Percentiles rank a stretch among this genome's conserved stretches.
These are phyloP conservation scores for Tylochromis polylepis DNA, from an alignment of 2,113 vertebrate genomes.

Conservation along the genomic window DNA sequence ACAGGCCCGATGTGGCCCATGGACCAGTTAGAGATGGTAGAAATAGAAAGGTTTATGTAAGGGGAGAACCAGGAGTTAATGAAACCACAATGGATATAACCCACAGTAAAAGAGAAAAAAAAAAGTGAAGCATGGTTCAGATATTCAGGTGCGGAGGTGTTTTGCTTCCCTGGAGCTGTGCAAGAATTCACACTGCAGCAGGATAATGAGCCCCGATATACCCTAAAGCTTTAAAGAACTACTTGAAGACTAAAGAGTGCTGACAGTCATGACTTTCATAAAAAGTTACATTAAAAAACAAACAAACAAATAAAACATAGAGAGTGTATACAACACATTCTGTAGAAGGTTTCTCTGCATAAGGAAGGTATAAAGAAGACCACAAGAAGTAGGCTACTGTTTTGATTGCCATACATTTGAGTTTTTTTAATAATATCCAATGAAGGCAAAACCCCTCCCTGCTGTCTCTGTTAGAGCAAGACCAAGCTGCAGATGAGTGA, in stretches of 20 bases:
- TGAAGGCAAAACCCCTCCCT: slow-evolving; percentile 29
- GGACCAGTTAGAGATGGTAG: neutral
- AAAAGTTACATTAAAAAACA: neutral
- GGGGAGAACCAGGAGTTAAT: neutral
- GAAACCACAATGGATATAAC: neutral
- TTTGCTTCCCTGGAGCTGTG: neutral
- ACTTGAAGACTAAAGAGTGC: neutral
- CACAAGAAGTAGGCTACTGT: neutral
- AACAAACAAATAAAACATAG: neutral
- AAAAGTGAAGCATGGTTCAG: neutral
- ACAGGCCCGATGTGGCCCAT: neutral
- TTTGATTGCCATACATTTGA: slow-evolving; percentile 17
- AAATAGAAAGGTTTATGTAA: neutral
- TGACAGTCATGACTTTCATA: neutral
- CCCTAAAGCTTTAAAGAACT: neutral
- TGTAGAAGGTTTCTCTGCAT: neutral
- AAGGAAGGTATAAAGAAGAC: neutral
- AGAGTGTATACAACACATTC: neutral
- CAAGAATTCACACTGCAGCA: neutral
- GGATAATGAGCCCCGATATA: neutral
- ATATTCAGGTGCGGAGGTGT: neutral
- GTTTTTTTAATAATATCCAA: slow-evolving; percentile 47
- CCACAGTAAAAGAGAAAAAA: neutral
- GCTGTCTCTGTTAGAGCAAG: slow-evolving; percentile 19
- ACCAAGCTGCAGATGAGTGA: slow-evolving; percentile 24